phyloP scores from a whole-genome alignment of 2,113 vertebrate species.

The Raphicerus campestris region DNA sequence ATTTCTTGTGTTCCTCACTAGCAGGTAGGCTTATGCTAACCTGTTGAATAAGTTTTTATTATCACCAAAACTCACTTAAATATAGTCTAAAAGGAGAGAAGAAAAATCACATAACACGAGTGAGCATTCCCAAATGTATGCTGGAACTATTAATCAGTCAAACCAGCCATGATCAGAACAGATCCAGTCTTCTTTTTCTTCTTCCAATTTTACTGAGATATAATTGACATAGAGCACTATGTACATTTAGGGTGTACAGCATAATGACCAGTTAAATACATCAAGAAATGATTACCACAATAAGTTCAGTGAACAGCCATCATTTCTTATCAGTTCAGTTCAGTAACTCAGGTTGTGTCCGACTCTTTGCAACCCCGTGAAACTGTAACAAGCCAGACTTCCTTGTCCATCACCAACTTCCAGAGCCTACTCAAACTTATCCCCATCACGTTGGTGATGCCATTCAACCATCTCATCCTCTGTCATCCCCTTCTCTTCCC shows the following conservation, averaged over 20 bases:
- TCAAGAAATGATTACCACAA: not conserved
- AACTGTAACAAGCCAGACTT: not conserved
- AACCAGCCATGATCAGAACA: not conserved
- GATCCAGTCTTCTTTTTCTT: not conserved
- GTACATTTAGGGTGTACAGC: not conserved
- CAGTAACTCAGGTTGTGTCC: not conserved
- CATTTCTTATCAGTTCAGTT: not conserved
- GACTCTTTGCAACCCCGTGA: fast-evolving
- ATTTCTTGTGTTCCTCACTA: not conserved
- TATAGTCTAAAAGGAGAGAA: not conserved
- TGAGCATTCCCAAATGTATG: not conserved
- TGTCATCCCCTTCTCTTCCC: fast-evolving
- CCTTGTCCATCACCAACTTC: not conserved
- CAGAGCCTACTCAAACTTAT: not conserved
- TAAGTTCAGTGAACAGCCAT: not conserved
- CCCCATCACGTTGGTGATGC: fast-evolving
- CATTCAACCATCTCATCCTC: not conserved
- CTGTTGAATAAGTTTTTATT: not conserved
- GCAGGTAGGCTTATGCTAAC: not conserved
- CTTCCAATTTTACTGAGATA: not conserved
- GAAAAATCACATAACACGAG: not conserved
- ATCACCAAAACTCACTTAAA: not conserved
- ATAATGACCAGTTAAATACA: not conserved
- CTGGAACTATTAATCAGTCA: not conserved
- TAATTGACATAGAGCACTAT: not conserved